Evolutionary conservation across 2,888 invertebrate species (phyloP).

Genomic region (Polyploca ridens): DNA sequence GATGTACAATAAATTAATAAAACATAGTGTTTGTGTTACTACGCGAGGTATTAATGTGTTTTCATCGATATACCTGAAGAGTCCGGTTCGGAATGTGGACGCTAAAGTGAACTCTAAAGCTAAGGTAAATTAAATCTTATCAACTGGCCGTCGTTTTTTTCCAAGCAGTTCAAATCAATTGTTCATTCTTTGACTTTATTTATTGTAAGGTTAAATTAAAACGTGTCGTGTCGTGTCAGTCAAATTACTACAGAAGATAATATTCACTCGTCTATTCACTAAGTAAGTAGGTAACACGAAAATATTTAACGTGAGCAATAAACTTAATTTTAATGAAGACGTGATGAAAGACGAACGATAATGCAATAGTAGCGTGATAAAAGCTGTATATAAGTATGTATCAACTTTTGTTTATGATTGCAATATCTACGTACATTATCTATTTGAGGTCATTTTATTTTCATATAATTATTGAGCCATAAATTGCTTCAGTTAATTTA

Average conservation of each 20-base stretch:
- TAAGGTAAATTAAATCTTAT: conserved; percentile 50
- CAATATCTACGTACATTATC: conserved; percentile 58
- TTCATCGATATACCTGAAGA: conserved; percentile 37
- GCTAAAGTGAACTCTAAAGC: conserved; percentile 55
- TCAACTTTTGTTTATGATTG: conserved; percentile 71
- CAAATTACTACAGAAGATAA: not conserved
- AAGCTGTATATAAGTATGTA: conserved; percentile 24
- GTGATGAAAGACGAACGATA: conserved; percentile 20
- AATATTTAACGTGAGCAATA: not conserved
- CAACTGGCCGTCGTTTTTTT: conserved; percentile 24
- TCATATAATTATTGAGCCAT: conserved; percentile 29
- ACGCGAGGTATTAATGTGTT: conserved; percentile 43
- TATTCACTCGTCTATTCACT: no score
- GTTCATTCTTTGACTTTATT: conserved; percentile 11
- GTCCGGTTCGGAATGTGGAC: conserved; percentile 43
- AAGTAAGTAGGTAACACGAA: conserved; percentile 4
- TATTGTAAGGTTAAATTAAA: not conserved
- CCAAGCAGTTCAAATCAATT: conserved; percentile 15
- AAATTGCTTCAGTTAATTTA: conserved; percentile 47
- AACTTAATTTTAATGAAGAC: no score
- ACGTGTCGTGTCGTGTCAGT: not conserved
- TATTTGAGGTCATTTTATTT: conserved; percentile 62
- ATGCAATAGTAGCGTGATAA: conserved; percentile 31
- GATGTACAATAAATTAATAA: conserved; percentile 63
- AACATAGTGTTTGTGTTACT: conserved; percentile 49